Evolutionary conservation across 2,888 invertebrate species (phyloP), one percentile per base, ranked within the genome.

Genomic region (Philhelius pedissequus): DNA sequence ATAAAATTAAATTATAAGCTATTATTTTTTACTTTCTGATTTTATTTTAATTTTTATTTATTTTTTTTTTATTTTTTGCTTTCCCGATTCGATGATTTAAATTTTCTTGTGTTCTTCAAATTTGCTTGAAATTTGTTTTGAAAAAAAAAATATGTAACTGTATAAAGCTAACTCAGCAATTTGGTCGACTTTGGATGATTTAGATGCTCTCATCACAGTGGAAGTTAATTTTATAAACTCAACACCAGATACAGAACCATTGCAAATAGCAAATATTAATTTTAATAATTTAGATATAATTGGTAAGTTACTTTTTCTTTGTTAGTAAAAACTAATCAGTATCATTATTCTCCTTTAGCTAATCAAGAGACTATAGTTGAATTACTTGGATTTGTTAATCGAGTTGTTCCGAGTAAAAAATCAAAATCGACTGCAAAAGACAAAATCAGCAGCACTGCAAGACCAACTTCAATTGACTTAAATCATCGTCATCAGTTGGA

Each of bases 341-440:
- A 0, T 0, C 5, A 9, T 15, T 35, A 4, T 40, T 73, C 56
- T 71, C 32, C 86, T 88, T 13, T 90, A 96, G 97, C 98, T 0
- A 98, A 98, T 92, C 98, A 98, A 90, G 98, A 98, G 91, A 98
- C 98, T 0, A 96, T 98, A 86, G 96, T 98, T 9, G 98, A 99
- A 91, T 92, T 99, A 77, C 94, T 98, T 87, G 96, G 97, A n/a
- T 98, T 98, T 89, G 93, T 94, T 4, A 95, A 96, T 88, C 94
- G 97, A 62, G 94, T 97, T 3, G 93, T 94, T 81, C 94, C 93
- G 32, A 92, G 76, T 82, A 89, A 87, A 86, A 89, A 89, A 80
- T 35, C 68, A 18, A 71, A 56, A 22, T 20, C 56, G n/a, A 3
- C 50, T 15, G 2, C 66, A 13, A n/a, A 66, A 48, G 22, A 32